Percentiles rank a stretch among this genome's conserved stretches.
Evolutionary conservation across 2,888 invertebrate species (phyloP).

Genomic region (Chaitophorus viminalis): DNA sequence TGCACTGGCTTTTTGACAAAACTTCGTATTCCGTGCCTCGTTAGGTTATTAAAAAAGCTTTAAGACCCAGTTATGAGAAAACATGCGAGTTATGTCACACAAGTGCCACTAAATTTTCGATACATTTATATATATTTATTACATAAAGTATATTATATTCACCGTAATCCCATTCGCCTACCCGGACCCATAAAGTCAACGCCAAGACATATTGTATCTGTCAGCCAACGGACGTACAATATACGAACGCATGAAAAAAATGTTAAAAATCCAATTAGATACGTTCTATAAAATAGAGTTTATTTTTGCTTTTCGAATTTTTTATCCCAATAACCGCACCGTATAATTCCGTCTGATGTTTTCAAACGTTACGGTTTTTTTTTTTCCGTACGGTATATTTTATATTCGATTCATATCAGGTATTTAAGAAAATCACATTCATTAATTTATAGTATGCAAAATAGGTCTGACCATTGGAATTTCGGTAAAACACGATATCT

Average conservation of each 20-base stretch:
- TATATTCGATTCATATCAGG: too few relatives aligned
- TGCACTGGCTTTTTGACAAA: slow-evolving; percentile 33
- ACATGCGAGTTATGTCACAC: slow-evolving; percentile 27
- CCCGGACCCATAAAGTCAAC: slow-evolving; percentile 10
- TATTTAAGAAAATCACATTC: too few relatives aligned
- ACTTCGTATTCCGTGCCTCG: slow-evolving; percentile 47
- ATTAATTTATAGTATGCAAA: too few relatives aligned
- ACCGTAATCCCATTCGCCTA: background rate
- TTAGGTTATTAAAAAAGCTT: slow-evolving; percentile 55
- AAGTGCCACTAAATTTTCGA: slow-evolving; percentile 28
- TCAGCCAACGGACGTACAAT: background rate
- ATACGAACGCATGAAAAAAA: background rate
- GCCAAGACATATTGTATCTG: slow-evolving; percentile 11
- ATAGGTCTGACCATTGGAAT: too few relatives aligned
- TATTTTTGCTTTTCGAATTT: background rate
- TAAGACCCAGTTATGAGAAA: slow-evolving; percentile 11
- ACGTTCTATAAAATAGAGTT: background rate
- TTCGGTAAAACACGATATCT: too few relatives aligned
- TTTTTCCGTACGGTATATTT: too few relatives aligned
- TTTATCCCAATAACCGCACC: background rate
- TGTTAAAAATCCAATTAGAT: slow-evolving; percentile 31
- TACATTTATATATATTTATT: background rate
- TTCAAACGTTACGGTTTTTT: background rate
- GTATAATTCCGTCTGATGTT: background rate
- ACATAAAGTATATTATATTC: background rate